Conservation (phyloP, 2,888 invertebrate species). For the Drosophila acutilabella region DNA sequence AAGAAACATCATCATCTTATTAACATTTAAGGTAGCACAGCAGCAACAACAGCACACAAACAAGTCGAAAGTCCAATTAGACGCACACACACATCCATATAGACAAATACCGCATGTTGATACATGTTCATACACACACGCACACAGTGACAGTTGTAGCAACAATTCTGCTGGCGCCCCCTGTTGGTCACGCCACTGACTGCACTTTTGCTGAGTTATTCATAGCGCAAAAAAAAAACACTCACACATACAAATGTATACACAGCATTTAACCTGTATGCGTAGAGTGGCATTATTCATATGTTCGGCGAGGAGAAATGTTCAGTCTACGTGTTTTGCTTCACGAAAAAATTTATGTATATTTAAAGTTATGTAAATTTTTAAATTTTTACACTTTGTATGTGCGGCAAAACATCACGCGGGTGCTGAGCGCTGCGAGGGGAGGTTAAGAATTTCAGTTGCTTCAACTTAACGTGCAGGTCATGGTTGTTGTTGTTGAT, state of each 20-base stretch:
- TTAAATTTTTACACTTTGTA: conserved; percentile 49
- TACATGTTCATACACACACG: conserved; percentile 22
- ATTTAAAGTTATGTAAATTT: conserved; percentile 58
- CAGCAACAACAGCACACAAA: conserved; percentile 54
- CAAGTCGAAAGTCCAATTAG: conserved; percentile 77
- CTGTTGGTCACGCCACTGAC: conserved; percentile 42
- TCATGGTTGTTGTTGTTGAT: conserved; percentile 62
- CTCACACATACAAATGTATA: conserved; percentile 2
- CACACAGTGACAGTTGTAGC: conserved; percentile 27
- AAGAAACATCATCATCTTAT: conserved; percentile 25
- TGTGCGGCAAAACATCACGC: conserved; percentile 34
- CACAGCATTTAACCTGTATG: conserved; percentile 8
- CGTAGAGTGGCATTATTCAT: conserved; percentile 8
- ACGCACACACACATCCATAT: neutral
- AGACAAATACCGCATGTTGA: conserved; percentile 27
- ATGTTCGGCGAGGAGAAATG: conserved; percentile 6
- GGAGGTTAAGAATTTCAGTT: conserved; percentile 32
- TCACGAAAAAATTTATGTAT: neutral
- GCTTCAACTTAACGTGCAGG: conserved; percentile 54
- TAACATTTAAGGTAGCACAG: conserved; percentile 35
- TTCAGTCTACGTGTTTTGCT: conserved; percentile 26
- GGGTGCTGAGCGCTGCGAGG: neutral
- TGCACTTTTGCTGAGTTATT: conserved; percentile 54
- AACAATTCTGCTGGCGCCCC: conserved; percentile 46
- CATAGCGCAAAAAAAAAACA: conserved; percentile 36